Percentiles rank a stretch among this genome's conserved stretches.
These are phyloP conservation scores for Catamblyrhynchus diadema DNA, from an alignment of 2,797 vertebrate genomes.

Conservation along the genomic window DNA sequence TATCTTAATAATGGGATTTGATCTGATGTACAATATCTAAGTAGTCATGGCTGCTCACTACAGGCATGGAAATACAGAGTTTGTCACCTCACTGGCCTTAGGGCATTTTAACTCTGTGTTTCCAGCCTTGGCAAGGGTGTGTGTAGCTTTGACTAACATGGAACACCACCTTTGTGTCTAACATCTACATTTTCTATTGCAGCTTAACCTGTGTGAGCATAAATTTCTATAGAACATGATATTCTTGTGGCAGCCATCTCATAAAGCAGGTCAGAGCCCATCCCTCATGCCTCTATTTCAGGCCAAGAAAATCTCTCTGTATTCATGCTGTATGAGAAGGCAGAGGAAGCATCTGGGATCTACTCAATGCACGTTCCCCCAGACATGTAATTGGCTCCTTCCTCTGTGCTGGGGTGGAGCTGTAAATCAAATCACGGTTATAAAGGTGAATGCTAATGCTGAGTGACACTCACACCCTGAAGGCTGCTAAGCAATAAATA, in stretches of 20 bases:
- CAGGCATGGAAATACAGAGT: accelerated
- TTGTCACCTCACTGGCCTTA: neutral
- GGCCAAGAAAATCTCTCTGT: neutral
- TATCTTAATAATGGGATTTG: neutral
- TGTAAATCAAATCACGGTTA: conserved; percentile 42
- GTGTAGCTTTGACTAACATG: neutral
- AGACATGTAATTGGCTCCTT: neutral
- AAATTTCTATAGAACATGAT: neutral
- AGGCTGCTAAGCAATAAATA: conserved; percentile 44
- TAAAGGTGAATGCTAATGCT: conserved; percentile 54
- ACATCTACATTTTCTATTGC: neutral
- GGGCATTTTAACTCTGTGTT: neutral
- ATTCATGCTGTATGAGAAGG: neutral
- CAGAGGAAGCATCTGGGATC: neutral
- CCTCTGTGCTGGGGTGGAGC: neutral
- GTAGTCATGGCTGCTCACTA: neutral
- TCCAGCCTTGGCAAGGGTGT: neutral
- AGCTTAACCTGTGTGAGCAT: neutral
- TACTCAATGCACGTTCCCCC: neutral
- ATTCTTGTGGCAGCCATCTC: neutral
- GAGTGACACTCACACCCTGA: conserved; percentile 8
- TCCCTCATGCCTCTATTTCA: neutral
- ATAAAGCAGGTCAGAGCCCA: neutral
- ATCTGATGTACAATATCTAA: neutral
- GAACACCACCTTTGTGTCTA: neutral